Evolutionary conservation across 2,113 vertebrate genomes (phyloP), one percentile per base, ranked within the genome.

Genomic region (Lontra canadensis): DNA sequence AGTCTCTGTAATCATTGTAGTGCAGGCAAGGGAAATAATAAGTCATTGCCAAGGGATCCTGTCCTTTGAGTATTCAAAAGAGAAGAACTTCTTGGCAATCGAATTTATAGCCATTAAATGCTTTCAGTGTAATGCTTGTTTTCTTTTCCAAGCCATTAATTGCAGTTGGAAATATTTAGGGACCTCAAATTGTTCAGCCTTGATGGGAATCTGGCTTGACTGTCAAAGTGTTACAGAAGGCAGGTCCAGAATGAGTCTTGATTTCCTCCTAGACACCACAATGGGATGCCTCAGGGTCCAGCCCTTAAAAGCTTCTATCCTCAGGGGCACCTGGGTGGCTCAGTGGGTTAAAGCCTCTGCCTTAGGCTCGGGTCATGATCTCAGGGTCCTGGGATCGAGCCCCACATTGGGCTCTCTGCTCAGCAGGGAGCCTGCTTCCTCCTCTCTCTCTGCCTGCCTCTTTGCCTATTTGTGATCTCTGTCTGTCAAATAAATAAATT

Each of bases 11-110:
- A 96, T 91, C 81, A 78, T 39, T 94, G n/a, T 31, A 93, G 49
- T 86, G 29, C 29, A 92, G 39, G 36, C 63, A 95, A 89, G 36
- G 17, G 23, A 94, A 95, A 93, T 80, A 97, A 86, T 65, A 89
- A 85, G 31, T 69, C 59, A 93, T 85, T 85, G 18, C 36, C 34
- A 73, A 59, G 63, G 42, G 34, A 78, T 7, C 39, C 44, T 71
- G 18, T 80, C 18, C 6, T 73, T 65, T 94, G 86, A 88, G 63
- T 57, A 78, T 88, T 47, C 81, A 91, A 76, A 95, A 94, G n/a
- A 93, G 67, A 96, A 90, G 25, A 76, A 97, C 29, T 94, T 88
- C 59, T 94, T 95, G 76, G 9, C 80, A 94, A 92, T 42, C 89
- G 57, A 95, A 91, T 95, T 81, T 36, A 81, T 67, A 89, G 63